phyloP scores from a whole-genome alignment of 2,797 vertebrate species.

The Chromis chromis region DNA sequence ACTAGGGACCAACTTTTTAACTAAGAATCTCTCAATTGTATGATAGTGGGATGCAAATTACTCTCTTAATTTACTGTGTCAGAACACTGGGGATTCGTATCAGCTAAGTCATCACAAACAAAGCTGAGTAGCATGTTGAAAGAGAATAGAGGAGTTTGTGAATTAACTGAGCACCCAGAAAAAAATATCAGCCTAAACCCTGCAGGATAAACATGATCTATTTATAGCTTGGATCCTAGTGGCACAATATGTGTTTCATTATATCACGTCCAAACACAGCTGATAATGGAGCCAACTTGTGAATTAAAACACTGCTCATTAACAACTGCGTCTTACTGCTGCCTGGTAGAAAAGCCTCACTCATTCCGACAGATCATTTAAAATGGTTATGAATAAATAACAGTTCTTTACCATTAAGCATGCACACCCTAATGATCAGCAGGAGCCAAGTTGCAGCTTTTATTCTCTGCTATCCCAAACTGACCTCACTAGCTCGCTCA shows the following conservation, averaged over 20 bases:
- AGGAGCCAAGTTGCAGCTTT: background rate
- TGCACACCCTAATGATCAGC: background rate
- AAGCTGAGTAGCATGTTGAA: slow-evolving; percentile 23
- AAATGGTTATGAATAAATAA: slow-evolving; percentile 3
- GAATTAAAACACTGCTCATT: slow-evolving; percentile 12
- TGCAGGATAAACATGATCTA: slow-evolving; percentile 7
- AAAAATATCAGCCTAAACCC: background rate
- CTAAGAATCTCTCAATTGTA: slow-evolving; percentile 3
- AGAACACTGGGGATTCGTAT: slow-evolving; percentile 9
- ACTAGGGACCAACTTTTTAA: background rate
- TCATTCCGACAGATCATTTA: background rate
- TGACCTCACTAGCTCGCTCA: slow-evolving; percentile 1
- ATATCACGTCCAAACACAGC: slow-evolving; percentile 10
- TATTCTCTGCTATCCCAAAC: slow-evolving; percentile 15
- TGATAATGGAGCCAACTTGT: background rate
- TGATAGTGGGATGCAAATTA: slow-evolving; percentile 3
- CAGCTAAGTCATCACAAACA: slow-evolving; percentile 30
- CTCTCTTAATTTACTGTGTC: slow-evolving; percentile 11
- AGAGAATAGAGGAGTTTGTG: slow-evolving; percentile 9
- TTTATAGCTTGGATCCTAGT: slow-evolving; percentile 14
- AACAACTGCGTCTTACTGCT: background rate
- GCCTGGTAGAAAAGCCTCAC: background rate
- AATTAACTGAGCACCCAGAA: slow-evolving; percentile 23
- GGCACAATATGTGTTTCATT: slow-evolving; percentile 6
- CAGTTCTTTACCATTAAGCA: background rate